Evolutionary conservation across 2,888 invertebrate genomes (phyloP).

Genomic region (Melipona beecheii): DNA sequence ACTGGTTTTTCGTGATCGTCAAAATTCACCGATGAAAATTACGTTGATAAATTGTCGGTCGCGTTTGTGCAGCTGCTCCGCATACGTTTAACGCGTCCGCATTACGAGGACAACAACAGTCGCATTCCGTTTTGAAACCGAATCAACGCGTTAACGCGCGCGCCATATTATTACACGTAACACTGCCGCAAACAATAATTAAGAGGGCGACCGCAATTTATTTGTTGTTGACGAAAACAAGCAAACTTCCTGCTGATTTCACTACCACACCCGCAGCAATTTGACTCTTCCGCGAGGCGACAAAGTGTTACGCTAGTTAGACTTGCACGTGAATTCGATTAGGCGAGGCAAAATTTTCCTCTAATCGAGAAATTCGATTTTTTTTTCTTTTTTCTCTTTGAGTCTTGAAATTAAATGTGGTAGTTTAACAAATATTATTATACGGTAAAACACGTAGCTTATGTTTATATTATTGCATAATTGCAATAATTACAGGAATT

Average conservation of each 20-base stretch:
- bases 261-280: not conserved
- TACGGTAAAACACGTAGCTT: too few species aligned
- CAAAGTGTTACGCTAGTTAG: not conserved
- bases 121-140: conserved; percentile 47
- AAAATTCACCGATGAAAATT: conserved; percentile 39
- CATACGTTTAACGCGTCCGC: conserved; percentile 19
- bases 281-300: not conserved
- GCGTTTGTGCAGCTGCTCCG: conserved; percentile 36
- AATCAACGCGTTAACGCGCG: conserved; percentile 52
- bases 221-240: conserved; percentile 55
- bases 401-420: too few species aligned
- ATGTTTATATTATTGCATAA: too few species aligned
- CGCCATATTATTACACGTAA: conserved; percentile 50
- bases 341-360: not conserved
- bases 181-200: conserved; percentile 54
- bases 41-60: conserved; percentile 39
- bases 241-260: conserved; percentile 33
- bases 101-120: conserved; percentile 32
- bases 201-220: conserved; percentile 44
- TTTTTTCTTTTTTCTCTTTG: not conserved
- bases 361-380: not conserved
- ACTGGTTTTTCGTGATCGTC: conserved; percentile 44
- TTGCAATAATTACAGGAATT: too few species aligned
- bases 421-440: too few species aligned
- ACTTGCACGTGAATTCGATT: not conserved